Evolutionary conservation across 64 coral and sea anemone genomes (phyloP), one percentile per base, ranked within the genome.

Genomic region (Stichodactyla helianthus): DNA sequence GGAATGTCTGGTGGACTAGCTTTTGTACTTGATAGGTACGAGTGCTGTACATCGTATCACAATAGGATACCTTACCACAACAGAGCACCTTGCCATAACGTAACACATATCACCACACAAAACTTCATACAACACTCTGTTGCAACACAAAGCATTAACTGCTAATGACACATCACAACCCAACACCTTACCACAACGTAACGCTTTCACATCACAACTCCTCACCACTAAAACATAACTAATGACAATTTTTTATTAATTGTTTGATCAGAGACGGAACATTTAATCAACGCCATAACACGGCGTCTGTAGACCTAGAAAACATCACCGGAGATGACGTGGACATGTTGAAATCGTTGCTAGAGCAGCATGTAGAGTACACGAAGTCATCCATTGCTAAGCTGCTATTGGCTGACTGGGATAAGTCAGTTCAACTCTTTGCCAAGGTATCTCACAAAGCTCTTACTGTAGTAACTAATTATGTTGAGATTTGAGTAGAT

Each of bases 1-100:
- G 95, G 95, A 0, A 98, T 98, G 95, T 98, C 92, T 17, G 95
- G 95, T 26, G 95, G 95, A 58, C 77, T 98, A 22, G 95, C 95
- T 12, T 98, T 87, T 88, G 90, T 98, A 0, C 85, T 91, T 52
- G 95, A 98, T 82, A 89, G 92, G 92, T 93, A 56, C 23, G 28
- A 79, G 22, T 7, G 55, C 20, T 7, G 54, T 18, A 5, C 11
- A 54, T 16, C 16, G 55, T 13, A 52, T 50, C 52, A 31, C 52
- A 6, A 7, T 7, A n/a, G 8, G 13, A 0, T n/a, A 74, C 68
- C 68, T 74, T 74, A 12, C 22, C 67, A 64, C 61, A 6, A 54
- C 27, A 59, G 4, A 19, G 4, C 79, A 51, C 68, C 68, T 26
- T 11, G 10, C 8, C 68, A 31, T 23, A 74, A 26, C 63, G 6